phyloP scores from a whole-genome alignment of 1,140 invertebrate genomes.

The Leguminivora glycinivorella region DNA sequence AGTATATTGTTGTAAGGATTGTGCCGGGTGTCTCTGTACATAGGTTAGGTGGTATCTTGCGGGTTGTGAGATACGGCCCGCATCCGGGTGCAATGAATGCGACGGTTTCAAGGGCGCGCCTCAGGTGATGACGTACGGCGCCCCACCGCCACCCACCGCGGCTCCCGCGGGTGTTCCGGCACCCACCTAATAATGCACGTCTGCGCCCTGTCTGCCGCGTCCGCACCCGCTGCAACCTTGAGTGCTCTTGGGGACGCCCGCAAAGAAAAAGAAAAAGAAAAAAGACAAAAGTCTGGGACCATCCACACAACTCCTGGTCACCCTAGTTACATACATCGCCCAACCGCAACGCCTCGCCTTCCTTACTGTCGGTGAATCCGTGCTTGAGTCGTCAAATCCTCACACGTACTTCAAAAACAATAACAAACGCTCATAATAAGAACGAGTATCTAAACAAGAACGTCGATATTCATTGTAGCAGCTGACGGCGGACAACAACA shows the following conservation, averaged over 20 bases:
- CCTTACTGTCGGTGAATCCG: background rate
- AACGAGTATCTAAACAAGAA: conserved; percentile 1
- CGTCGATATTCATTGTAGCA: conserved; percentile 18
- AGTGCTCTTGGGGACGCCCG: conserved; percentile 57
- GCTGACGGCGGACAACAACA: background rate
- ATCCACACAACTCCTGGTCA: conserved; percentile 7
- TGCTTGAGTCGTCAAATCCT: background rate
- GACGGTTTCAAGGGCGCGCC: conserved; percentile 77
- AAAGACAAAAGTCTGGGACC: conserved; percentile 35
- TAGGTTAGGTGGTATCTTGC: conserved; percentile 53
- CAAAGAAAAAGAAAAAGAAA: conserved; percentile 36
- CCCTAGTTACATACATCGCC: background rate
- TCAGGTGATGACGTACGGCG: conserved; percentile 77
- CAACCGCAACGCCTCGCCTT: background rate
- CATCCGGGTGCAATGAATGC: conserved; percentile 78
- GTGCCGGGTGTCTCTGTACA: conserved; percentile 35
- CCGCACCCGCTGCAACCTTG: conserved; percentile 75
- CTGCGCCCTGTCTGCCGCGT: conserved; percentile 76
- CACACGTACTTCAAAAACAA: background rate
- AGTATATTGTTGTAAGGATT: conserved; percentile 8
- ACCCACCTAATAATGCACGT: conserved; percentile 80
- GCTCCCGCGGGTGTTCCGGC: conserved; percentile 72
- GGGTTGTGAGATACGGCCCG: conserved; percentile 64
- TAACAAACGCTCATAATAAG: conserved; percentile 16
- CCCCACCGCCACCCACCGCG: conserved; percentile 57